phyloP scores from a whole-genome alignment of 2,113 vertebrate genomes.

The Pantherophis guttatus region DNA sequence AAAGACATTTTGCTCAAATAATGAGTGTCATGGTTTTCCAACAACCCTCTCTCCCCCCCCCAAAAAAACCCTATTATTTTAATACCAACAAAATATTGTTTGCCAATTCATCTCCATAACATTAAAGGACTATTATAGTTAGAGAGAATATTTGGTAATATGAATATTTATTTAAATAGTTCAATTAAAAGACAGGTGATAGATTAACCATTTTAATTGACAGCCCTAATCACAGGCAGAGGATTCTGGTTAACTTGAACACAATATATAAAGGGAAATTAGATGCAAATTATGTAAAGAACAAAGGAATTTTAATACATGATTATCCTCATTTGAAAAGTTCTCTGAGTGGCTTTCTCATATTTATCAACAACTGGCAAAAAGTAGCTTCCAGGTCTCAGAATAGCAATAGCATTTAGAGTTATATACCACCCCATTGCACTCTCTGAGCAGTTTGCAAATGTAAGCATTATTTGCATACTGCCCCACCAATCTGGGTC shows the following conservation, averaged over 20 bases:
- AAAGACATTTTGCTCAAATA: neutral
- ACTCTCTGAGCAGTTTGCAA: neutral
- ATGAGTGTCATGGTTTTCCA: neutral
- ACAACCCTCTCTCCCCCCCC: neutral
- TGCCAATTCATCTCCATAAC: neutral
- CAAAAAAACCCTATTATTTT: neutral
- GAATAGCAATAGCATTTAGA: neutral
- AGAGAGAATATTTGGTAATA: neutral
- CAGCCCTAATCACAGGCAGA: neutral
- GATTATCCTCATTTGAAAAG: neutral
- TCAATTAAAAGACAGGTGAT: neutral
- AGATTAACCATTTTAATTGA: neutral
- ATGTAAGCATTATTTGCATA: neutral
- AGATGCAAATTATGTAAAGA: slow-evolving; percentile 3
- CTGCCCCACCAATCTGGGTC: neutral
- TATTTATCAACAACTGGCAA: neutral
- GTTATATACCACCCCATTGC: neutral
- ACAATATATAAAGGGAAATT: neutral
- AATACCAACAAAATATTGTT: neutral
- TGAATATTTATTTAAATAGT: neutral
- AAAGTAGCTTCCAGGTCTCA: neutral
- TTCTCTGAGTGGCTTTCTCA: neutral
- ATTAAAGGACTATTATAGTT: neutral
- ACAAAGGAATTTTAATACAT: neutral
- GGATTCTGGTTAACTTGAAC: neutral